Evolutionary conservation across 2,113 vertebrate species (phyloP).

Genomic region (Psephotus haematonotus): DNA sequence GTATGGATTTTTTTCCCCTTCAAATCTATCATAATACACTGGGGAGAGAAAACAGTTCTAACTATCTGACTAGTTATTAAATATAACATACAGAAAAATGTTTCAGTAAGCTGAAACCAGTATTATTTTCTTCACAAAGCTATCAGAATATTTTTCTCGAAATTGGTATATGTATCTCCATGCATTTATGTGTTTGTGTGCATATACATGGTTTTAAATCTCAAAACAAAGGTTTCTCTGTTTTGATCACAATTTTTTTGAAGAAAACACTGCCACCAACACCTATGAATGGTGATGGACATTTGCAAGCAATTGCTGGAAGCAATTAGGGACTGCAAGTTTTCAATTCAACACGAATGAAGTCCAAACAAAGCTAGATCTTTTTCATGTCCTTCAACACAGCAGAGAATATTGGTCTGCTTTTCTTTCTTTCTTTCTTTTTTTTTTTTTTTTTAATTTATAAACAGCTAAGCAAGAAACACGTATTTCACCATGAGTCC

Average conservation of each 20-base stretch:
- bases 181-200: background rate
- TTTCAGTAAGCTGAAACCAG: background rate
- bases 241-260: background rate
- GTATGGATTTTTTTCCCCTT: background rate
- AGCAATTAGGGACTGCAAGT: background rate
- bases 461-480: background rate
- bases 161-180: background rate
- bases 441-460: background rate
- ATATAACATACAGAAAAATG: background rate
- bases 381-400: background rate
- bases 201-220: background rate
- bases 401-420: background rate
- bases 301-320: background rate
- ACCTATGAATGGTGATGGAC: background rate
- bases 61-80: background rate
- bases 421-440: too few species aligned
- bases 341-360: background rate
- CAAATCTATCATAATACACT: background rate
- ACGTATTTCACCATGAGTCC: background rate
- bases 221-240: background rate
- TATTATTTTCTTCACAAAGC: background rate
- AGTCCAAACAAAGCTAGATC: background rate
- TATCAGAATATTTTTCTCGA: conserved; percentile 4
- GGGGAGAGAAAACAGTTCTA: background rate
- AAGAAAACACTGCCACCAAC: background rate